Base-by-base conservation (phyloP, 2,888 invertebrate species). In the Strigamia crassipes region DNA sequence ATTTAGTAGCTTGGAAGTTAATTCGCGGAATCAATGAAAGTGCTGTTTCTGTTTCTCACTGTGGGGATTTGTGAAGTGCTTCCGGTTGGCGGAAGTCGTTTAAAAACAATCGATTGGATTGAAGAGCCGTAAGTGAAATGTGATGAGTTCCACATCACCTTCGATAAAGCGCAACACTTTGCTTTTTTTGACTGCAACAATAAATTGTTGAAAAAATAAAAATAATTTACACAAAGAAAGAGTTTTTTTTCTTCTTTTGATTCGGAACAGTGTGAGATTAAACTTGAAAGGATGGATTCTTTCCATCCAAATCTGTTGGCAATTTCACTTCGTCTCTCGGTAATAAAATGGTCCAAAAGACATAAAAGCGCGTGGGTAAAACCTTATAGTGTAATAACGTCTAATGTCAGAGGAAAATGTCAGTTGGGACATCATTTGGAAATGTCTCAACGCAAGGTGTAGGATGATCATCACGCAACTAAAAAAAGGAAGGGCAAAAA, bases 1-100 rank as follows among this genome's bases (percentile, higher is more conserved):
- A 73, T 73, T 31, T 73, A 73, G 73, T n/a, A 56, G 56, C 56
- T 56, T 56, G 56, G 56, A 73, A 73, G 73, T 73, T 73, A 73
- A 73, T 73, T 73, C 73, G 73, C 73, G 15, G 73, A 73, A 73
- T 73, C 31, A 73, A 73, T 73, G 27, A 73, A 73, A 73, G 73
- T 73, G 73, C 73, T 73, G 73, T 73, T 73, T 73, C 73, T 73
- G 73, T 73, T 73, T 73, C 73, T 73, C 73, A 73, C 73, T 73
- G 73, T 73, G 73, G 73, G 73, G 73, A 73, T 73, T 73, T 73
- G 73, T 73, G 73, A 73, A 73, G 73, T 73, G 73, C 73, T 73
- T 73, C 73, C 73, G 73, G 73, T 73, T 13, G 31, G 73, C 73
- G 73, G 73, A 73, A 73, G 73, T 73, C 73, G 73, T 73, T 73